These are phyloP conservation scores for Holacanthus passer DNA, from an alignment of 2,113 vertebrate species.

Conservation along the genomic window DNA sequence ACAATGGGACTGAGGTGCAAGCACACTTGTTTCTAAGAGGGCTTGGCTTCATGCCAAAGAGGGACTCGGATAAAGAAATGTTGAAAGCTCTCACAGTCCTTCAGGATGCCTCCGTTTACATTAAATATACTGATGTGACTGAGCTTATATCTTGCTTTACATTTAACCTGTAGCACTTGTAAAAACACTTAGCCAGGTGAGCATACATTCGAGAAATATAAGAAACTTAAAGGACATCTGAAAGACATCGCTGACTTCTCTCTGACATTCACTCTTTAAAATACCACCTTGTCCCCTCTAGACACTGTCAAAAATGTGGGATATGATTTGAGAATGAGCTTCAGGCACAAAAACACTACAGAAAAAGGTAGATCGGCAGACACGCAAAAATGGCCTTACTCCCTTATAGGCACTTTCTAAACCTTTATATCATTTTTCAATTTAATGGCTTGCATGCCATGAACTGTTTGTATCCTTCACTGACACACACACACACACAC, in stretches of 20 bases:
- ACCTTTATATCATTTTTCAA: conserved; percentile 60
- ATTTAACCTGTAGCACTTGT: neutral
- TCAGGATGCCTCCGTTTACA: conserved; percentile 14
- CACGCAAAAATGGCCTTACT: conserved; percentile 48
- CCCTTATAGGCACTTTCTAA: conserved; percentile 60
- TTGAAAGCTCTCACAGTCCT: conserved; percentile 17
- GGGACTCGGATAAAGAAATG: conserved; percentile 34
- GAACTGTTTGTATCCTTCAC: conserved; percentile 38
- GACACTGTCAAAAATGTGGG: conserved; percentile 61
- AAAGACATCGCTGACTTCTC: conserved; percentile 41
- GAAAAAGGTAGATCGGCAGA: conserved; percentile 34
- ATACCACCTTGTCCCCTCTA: conserved; percentile 33
- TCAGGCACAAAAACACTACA: conserved; percentile 47
- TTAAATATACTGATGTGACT: neutral
- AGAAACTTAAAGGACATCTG: conserved; percentile 29
- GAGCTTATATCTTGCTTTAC: conserved; percentile 28
- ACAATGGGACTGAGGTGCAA: conserved; percentile 50
- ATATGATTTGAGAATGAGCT: conserved; percentile 63
- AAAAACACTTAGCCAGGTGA: neutral
- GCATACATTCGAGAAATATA: neutral
- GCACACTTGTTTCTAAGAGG: conserved; percentile 59
- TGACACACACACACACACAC: conserved; percentile 20
- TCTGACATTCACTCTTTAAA: conserved; percentile 46
- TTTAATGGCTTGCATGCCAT: conserved; percentile 51
- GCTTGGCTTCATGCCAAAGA: conserved; percentile 46